Conservation (phyloP, 64 coral and sea anemone species). For the Anthopleura sola region DNA sequence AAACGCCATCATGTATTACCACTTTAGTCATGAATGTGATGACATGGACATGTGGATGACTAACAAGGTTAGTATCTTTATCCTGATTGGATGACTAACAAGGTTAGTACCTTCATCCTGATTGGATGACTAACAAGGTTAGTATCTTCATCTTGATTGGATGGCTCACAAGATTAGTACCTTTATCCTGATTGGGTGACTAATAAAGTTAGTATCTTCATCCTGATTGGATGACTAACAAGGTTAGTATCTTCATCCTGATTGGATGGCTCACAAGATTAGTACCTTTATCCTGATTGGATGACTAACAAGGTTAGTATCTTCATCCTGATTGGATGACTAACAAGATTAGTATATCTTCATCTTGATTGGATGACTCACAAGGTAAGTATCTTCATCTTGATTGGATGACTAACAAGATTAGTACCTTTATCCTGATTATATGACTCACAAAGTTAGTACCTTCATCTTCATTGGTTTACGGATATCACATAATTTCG, state of each 20-base stretch:
- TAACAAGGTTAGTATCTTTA: slow-evolving; percentile 47
- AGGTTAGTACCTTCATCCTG: background rate
- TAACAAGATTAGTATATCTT: slow-evolving; percentile 27
- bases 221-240: too few relatives aligned
- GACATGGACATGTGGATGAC: slow-evolving; percentile 90
- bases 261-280: slow-evolving; percentile 44
- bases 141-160: too few relatives aligned
- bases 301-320: background rate
- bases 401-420: too few relatives aligned
- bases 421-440: background rate
- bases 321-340: background rate
- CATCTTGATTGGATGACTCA: background rate
- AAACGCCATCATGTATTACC: slow-evolving; percentile 85
- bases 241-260: background rate
- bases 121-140: slow-evolving; percentile 52
- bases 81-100: background rate
- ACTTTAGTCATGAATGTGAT: slow-evolving; percentile 89
- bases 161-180: too few relatives aligned
- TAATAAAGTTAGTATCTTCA: too few relatives aligned
- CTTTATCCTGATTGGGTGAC: background rate
- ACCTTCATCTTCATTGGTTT: too few relatives aligned
- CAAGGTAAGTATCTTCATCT: too few relatives aligned
- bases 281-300: too few relatives aligned
- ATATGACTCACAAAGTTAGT: slow-evolving; percentile 42
- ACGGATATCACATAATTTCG: too few relatives aligned